phyloP scores from a whole-genome alignment of 2,797 vertebrate genomes.

The Sebastes iracundus region DNA sequence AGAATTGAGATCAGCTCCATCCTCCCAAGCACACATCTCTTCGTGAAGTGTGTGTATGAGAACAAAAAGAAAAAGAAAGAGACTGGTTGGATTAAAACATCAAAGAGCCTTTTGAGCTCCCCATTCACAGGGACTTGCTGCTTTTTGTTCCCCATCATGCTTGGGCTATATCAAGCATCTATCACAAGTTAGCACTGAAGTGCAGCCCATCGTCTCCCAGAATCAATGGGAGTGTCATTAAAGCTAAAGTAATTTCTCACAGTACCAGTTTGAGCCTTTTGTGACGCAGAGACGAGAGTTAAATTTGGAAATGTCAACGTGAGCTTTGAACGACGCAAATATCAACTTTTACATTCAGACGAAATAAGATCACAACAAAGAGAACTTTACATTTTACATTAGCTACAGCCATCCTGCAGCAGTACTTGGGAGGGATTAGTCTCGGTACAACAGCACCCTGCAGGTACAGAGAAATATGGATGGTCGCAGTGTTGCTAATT shows the following conservation, averaged over 20 bases:
- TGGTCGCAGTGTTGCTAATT: not conserved
- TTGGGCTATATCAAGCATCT: slow-evolving; percentile 9
- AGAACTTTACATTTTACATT: not conserved
- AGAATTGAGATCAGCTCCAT: slow-evolving; percentile 13
- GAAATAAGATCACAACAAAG: not conserved
- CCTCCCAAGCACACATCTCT: slow-evolving; percentile 4
- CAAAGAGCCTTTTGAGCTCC: slow-evolving; percentile 26
- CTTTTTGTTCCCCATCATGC: not conserved
- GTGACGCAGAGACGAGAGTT: not conserved
- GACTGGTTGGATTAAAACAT: slow-evolving; percentile 21
- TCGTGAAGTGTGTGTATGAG: not conserved
- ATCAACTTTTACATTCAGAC: slow-evolving; percentile 16
- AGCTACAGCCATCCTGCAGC: not conserved
- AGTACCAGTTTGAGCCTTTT: not conserved
- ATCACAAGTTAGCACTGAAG: slow-evolving; percentile 11
- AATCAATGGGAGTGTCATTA: slow-evolving; percentile 21
- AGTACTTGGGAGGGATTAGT: not conserved
- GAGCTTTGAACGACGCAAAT: slow-evolving; percentile 29
- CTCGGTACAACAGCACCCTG: not conserved
- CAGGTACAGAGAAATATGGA: not conserved
- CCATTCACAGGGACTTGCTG: not conserved
- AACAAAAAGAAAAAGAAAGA: not conserved
- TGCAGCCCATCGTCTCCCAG: not conserved
- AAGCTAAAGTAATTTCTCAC: slow-evolving; percentile 17
- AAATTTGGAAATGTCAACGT: slow-evolving; percentile 47